Percentiles rank a stretch among this genome's conserved stretches.
Conservation (phyloP, 2,797 vertebrate genomes). For the Melanotaenia parkinsoni region DNA sequence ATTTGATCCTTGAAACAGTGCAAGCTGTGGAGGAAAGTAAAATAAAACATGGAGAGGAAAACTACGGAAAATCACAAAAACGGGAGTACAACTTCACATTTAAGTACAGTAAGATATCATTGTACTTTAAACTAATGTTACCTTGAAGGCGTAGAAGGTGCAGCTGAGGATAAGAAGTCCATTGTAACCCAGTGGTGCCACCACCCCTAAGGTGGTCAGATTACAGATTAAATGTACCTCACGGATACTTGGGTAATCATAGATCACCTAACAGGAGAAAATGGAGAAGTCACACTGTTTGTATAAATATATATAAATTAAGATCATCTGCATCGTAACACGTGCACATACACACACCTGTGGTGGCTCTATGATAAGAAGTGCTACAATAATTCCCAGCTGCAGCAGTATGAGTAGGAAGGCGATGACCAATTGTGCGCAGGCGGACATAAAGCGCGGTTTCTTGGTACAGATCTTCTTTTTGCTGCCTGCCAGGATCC, state of each 20-base stretch:
- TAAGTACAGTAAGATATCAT: neutral
- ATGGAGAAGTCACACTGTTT: neutral
- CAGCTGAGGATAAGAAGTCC: slow-evolving; percentile 97
- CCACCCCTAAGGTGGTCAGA: slow-evolving; percentile 95
- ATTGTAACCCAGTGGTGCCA: slow-evolving; percentile 97
- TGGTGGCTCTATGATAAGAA: slow-evolving; percentile 97
- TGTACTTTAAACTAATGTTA: slow-evolving; percentile 33
- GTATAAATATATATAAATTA: slow-evolving; percentile 27
- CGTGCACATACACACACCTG: slow-evolving; percentile 77
- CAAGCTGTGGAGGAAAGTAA: neutral
- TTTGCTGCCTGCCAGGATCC: slow-evolving; percentile 98
- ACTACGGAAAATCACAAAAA: neutral
- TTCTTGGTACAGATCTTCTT: slow-evolving; percentile 99
- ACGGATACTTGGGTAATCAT: slow-evolving; percentile 95
- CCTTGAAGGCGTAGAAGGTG: slow-evolving; percentile 99
- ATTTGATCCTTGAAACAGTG: neutral
- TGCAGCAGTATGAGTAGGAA: slow-evolving; percentile 96
- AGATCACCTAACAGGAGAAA: slow-evolving; percentile 84
- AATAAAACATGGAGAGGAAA: neutral
- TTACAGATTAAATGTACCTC: slow-evolving; percentile 98
- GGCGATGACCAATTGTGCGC: slow-evolving; percentile 96
- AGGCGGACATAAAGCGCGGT: slow-evolving; percentile 99
- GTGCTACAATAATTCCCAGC: slow-evolving; percentile 94
- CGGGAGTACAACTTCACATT: neutral
- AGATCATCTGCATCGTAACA: slow-evolving; percentile 1